Evolutionary conservation across 2,888 invertebrate species (phyloP).

Genomic region (Dicyrtomina minuta): DNA sequence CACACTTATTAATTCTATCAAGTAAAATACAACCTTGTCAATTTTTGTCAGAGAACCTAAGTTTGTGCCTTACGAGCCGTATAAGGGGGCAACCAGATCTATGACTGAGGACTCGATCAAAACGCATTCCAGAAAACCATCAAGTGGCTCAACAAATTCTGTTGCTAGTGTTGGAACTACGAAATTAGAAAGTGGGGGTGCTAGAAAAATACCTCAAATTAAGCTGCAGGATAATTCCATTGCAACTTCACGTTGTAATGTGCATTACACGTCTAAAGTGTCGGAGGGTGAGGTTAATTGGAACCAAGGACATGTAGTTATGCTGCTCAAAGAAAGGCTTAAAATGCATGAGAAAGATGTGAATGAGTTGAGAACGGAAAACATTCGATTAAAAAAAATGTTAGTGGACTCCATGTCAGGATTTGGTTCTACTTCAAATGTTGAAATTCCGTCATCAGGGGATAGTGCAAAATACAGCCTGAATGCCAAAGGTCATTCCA

Average conservation of each 20-base stretch:
- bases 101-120: slow-evolving; percentile 36
- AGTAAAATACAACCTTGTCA: background rate
- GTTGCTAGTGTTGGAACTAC: slow-evolving; percentile 3
- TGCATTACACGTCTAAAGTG: too few species aligned
- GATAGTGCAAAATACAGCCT: background rate
- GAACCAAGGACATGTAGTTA: slow-evolving; percentile 2
- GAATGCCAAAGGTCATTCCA: background rate
- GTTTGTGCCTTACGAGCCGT: slow-evolving; percentile 53
- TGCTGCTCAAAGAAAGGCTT: slow-evolving; percentile 47
- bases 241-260: background rate
- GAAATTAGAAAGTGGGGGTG: background rate
- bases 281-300: background rate
- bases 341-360: slow-evolving; percentile 52
- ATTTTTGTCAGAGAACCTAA: slow-evolving; percentile 46
- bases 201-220: background rate
- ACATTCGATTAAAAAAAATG: slow-evolving; percentile 48
- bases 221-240: background rate
- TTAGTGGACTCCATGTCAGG: slow-evolving; percentile 51
- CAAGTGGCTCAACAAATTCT: slow-evolving; percentile 17
- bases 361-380: slow-evolving; percentile 49
- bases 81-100: slow-evolving; percentile 48
- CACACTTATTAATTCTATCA: too few species aligned
- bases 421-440: slow-evolving; percentile 23
- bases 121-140: slow-evolving; percentile 26
- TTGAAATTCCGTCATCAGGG: background rate